phyloP scores from a whole-genome alignment of 1,140 invertebrate genomes.

The Leptestheria dahalacensis region DNA sequence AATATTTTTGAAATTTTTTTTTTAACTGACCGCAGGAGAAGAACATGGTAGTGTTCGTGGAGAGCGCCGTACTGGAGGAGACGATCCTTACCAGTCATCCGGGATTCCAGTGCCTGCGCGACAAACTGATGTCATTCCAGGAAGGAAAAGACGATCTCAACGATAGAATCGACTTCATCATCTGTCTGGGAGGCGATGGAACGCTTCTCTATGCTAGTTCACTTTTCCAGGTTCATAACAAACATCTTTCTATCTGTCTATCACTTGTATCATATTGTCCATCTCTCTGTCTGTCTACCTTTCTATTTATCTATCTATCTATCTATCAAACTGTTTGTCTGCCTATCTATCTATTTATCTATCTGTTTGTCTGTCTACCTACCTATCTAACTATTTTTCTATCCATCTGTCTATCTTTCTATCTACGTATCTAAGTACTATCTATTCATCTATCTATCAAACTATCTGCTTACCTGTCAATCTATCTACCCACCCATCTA shows the following conservation, averaged over 20 bases:
- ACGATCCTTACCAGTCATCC: conserved; percentile 48
- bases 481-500: too few relatives aligned
- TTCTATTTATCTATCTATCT: too few relatives aligned
- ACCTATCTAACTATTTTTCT: too few relatives aligned
- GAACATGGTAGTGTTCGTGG: conserved; percentile 86
- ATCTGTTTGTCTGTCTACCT: too few relatives aligned
- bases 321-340: background rate
- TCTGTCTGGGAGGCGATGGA: conserved; percentile 91
- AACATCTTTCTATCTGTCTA: background rate
- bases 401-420: too few relatives aligned
- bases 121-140: conserved; percentile 75
- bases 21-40: too few relatives aligned
- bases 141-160: conserved; percentile 59
- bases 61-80: conserved; percentile 75
- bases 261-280: too few relatives aligned
- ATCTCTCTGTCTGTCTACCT: too few relatives aligned
- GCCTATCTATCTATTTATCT: too few relatives aligned
- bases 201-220: conserved; percentile 87
- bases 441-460: too few relatives aligned
- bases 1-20: background rate
- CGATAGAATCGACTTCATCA: conserved; percentile 91
- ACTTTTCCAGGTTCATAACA: conserved; percentile 46
- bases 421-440: too few relatives aligned
- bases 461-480: too few relatives aligned
- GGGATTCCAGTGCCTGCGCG: conserved; percentile 51